Evolutionary conservation across 2,113 vertebrate genomes (phyloP).

Genomic region (Campylomormyrus tamandua): DNA sequence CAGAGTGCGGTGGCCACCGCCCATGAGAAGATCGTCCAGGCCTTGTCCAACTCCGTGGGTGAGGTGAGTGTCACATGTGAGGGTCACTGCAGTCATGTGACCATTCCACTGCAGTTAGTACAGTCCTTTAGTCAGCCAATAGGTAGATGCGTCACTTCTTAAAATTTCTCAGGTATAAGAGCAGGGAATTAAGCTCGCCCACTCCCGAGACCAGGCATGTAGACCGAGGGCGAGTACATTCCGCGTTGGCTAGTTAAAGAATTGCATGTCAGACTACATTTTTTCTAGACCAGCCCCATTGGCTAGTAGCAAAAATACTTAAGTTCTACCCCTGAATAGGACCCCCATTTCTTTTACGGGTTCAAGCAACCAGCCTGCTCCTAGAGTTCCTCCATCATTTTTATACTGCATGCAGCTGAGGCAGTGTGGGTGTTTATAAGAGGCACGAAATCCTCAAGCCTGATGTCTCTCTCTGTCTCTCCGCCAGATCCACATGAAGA

Average conservation of each 20-base stretch:
- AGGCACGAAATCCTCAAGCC: background rate
- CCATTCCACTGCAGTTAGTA: background rate
- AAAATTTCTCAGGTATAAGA: background rate
- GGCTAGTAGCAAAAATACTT: background rate
- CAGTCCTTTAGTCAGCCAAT: background rate
- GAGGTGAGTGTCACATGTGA: conserved; percentile 66
- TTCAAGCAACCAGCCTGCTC: background rate
- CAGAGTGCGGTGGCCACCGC: conserved; percentile 96
- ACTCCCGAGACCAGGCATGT: background rate
- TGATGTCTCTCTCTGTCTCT: conserved; percentile 6
- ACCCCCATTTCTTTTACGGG: background rate
- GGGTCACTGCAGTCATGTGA: background rate
- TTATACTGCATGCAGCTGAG: background rate
- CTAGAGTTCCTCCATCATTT: background rate
- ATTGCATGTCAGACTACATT: background rate
- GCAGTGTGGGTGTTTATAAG: background rate
- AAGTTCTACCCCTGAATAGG: background rate
- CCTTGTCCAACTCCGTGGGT: conserved; percentile 92
- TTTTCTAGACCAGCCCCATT: background rate
- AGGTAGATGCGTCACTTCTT: background rate
- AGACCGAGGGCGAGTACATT: background rate
- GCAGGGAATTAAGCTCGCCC: background rate
- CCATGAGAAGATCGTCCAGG: conserved; percentile 97
- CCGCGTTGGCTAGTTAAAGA: background rate
- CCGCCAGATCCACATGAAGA: conserved; percentile 96